Base-by-base conservation (phyloP, 2,797 vertebrate species). In the Chanos chanos region DNA sequence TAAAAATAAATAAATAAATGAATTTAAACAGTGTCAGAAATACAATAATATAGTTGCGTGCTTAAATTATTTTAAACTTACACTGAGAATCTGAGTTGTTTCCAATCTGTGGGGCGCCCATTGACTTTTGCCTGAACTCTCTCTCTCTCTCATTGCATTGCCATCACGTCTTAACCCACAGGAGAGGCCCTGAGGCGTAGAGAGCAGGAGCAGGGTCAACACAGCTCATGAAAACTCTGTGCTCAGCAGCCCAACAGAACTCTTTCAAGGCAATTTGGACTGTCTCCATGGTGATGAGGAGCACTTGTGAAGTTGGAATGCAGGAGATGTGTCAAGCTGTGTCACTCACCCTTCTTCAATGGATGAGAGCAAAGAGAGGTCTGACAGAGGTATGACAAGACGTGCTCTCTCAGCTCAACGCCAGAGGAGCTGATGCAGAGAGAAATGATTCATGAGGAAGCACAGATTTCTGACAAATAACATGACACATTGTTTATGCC, bases 111-210 rank as follows among this genome's bases (percentile, higher is more conserved):
- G 39, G 34, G 13, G 21, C 52, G 50, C 68, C 58, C 75, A 64
- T 56, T 84, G 82, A 84, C 80, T 85, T 79, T 59, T 74, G 61
- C 24, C 44, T 83, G 80, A 87, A 87, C 84, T 79, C 74, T 78
- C 82, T 79, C 72, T 63, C 79, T 74, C 80, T 74, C 75, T 79
- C 75, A 75, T 61, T 72, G 74, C 71, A 75, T 44, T 61, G 51
- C 50, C 1, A 0, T 51, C 39, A 59, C n/a, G 18, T 64, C 57
- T 19, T 24, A 47, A 45, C 24, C 40, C 51, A 50, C 52, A 53
- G 62, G 41, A 40, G 51, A 19, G 24, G 30, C 37, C 43, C 21
- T 61, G 39, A 41, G 22, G 40, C 45, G 39, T 50, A 49, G 10
- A 47, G 44, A 57, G 60, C 37, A 62, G 41, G 55, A 50, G 21